A percentile compares a stretch with the other conserved stretches of the same genome.
Evolutionary conservation across 2,888 invertebrate genomes (phyloP).

Genomic region (Asteroscopus sphinx): DNA sequence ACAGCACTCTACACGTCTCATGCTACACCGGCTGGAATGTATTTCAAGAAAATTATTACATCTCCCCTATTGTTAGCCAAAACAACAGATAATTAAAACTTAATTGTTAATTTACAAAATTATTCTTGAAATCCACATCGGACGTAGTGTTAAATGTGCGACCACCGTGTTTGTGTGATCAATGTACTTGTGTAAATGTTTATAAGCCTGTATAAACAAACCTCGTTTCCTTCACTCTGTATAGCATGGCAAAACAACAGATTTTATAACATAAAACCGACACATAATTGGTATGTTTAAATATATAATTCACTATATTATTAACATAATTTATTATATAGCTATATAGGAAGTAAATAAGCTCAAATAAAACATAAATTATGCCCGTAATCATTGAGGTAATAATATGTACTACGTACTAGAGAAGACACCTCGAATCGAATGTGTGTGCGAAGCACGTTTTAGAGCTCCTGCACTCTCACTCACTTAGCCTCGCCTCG

Average conservation of each 20-base stretch:
- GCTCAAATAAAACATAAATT: constrained; percentile 57
- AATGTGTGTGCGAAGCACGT: no score
- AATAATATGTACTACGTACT: no score
- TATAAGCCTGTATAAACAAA: constrained; percentile 80
- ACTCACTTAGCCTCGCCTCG: no score
- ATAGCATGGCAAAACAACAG: constrained; percentile 87
- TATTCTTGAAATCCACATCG: constrained; percentile 70
- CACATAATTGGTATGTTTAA: constrained; percentile 55
- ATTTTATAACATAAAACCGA: constrained; percentile 76
- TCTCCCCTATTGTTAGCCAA: constrained; percentile 37
- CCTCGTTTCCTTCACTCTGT: constrained; percentile 88
- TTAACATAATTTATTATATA: constrained; percentile 64
- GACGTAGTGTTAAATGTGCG: constrained; percentile 56
- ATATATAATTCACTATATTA: constrained; percentile 48
- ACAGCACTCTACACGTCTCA: constrained; percentile 72
- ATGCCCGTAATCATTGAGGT: no score
- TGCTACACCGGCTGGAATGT: constrained; percentile 66
- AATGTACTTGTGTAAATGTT: constrained; percentile 70
- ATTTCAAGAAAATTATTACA: constrained; percentile 67
- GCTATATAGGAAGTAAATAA: constrained; percentile 72
- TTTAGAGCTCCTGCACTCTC: no score
- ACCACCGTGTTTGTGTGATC: constrained; percentile 58
- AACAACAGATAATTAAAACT: constrained; percentile 19
- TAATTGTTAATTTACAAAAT: constrained; percentile 17
- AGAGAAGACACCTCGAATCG: no score